phyloP scores from a whole-genome alignment of 1,140 invertebrate species.

The Lordiphosa clarofinis region DNA sequence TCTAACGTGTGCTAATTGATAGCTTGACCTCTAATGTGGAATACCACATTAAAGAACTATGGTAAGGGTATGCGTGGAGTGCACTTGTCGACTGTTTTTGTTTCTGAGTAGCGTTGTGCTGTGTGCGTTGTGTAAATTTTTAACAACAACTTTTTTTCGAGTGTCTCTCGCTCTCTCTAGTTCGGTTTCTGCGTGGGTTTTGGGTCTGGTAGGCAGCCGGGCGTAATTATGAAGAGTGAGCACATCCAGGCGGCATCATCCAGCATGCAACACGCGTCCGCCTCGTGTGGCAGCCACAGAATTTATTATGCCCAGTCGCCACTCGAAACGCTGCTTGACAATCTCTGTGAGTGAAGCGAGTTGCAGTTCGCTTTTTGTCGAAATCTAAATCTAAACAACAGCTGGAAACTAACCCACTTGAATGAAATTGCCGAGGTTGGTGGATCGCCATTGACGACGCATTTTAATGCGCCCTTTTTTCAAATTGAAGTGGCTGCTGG shows the following conservation, averaged over 20 bases:
- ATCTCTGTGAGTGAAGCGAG: constrained; percentile 32
- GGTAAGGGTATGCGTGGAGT: constrained; percentile 53
- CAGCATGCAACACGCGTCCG: constrained; percentile 50
- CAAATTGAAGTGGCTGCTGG: constrained; percentile 37
- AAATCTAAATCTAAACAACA: constrained; percentile 39
- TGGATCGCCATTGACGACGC: constrained; percentile 67
- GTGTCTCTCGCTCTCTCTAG: constrained; percentile 47
- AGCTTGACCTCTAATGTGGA: too few species aligned
- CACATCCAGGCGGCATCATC: constrained; percentile 35
- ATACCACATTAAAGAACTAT: too few species aligned
- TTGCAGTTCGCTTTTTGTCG: constrained; percentile 51
- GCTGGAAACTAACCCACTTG: constrained; percentile 46
- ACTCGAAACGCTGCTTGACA: constrained; percentile 52
- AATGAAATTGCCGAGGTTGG: constrained; percentile 4
- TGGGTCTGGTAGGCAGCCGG: constrained; percentile 51
- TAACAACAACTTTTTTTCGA: constrained; percentile 72
- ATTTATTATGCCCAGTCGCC: constrained; percentile 63
- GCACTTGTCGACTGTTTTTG: constrained; percentile 26
- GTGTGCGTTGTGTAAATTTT: constrained; percentile 37
- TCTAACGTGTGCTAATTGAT: too few species aligned
- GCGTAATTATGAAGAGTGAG: constrained; percentile 74
- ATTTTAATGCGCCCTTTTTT: constrained; percentile 58
- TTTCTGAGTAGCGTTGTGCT: constrained; percentile 40
- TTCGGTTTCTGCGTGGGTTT: constrained; percentile 22
- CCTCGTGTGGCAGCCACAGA: constrained; percentile 58